A percentile compares a stretch with the other conserved stretches of the same genome.
These are phyloP conservation scores for Dicyrtoma fusca DNA, from an alignment of 2,888 invertebrate genomes.

Conservation along the genomic window DNA sequence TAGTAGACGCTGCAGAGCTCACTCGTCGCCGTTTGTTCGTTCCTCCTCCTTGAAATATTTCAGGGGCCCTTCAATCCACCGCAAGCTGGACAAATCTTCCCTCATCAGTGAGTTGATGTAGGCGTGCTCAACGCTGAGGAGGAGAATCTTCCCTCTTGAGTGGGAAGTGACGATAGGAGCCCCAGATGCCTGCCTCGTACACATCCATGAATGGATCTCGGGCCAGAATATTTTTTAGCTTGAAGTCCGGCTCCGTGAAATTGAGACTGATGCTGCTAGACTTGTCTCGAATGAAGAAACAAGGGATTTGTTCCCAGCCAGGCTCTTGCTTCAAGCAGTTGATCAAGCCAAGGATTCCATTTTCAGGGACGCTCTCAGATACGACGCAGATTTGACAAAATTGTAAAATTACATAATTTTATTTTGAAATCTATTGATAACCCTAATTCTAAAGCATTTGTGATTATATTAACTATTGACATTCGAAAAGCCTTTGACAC, in stretches of 20 bases:
- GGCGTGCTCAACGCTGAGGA: conserved; percentile 71
- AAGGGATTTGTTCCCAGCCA: conserved; percentile 61
- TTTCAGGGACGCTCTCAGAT: conserved; percentile 54
- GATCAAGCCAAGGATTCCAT: conserved; percentile 63
- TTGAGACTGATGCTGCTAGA: conserved; percentile 56
- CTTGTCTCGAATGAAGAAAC: conserved; percentile 61
- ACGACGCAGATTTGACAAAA: conserved; percentile 5
- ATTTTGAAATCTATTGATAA: too few relatives aligned
- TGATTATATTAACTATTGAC: too few relatives aligned
- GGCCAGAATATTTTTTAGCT: conserved; percentile 4
- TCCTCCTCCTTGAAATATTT: too few relatives aligned
- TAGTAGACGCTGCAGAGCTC: conserved; percentile 5
- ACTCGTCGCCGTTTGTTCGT: too few relatives aligned
- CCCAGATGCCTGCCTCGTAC: conserved; percentile 65
- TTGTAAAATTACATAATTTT: too few relatives aligned
- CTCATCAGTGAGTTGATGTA: conserved; percentile 75
- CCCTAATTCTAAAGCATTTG: too few relatives aligned
- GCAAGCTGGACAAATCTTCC: conserved; percentile 83
- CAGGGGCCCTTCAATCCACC: conserved; percentile 75
- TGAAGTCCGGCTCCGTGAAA: conserved; percentile 45
- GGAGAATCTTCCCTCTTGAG: conserved; percentile 51
- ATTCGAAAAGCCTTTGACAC: too few relatives aligned
- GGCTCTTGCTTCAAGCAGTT: conserved; percentile 63
- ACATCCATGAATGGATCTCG: conserved; percentile 40
- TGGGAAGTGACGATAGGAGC: conserved; percentile 75